Evolutionary conservation across 2,888 invertebrate genomes (phyloP).

Genomic region (Limnephilus rhombicus): DNA sequence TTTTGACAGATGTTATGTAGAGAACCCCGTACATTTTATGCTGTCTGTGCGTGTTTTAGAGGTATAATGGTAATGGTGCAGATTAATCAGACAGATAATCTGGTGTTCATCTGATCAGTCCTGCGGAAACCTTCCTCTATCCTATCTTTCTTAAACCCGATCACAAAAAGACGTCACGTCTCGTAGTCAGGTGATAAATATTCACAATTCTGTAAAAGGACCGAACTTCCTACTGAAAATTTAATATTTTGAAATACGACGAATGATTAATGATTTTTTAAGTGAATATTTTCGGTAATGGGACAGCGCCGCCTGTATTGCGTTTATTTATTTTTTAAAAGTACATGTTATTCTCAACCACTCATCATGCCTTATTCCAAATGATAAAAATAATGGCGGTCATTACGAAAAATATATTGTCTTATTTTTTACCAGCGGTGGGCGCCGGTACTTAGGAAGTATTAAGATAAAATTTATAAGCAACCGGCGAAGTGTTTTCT

Average conservation of each 20-base stretch:
- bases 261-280: not conserved
- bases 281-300: constrained; percentile 1
- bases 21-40: too few species aligned
- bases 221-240: not conserved
- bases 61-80: too few species aligned
- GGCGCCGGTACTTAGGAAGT: constrained; percentile 7
- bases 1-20: too few species aligned
- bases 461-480: constrained; percentile 28
- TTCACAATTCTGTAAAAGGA: not conserved
- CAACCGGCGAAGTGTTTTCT: not conserved
- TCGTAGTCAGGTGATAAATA: not conserved
- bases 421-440: constrained; percentile 19
- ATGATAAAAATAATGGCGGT: constrained; percentile 34
- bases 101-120: not conserved
- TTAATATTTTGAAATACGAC: not conserved
- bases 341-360: constrained; percentile 9
- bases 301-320: not conserved
- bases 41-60: too few species aligned
- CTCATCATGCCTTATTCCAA: constrained; percentile 13
- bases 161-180: not conserved
- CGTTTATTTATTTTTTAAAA: not conserved
- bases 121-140: not conserved
- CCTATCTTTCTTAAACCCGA: not conserved
- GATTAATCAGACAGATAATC: too few species aligned
- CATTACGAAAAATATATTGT: constrained; percentile 32